phyloP scores from a whole-genome alignment of 2,113 vertebrate genomes.

The Podarcis muralis region DNA sequence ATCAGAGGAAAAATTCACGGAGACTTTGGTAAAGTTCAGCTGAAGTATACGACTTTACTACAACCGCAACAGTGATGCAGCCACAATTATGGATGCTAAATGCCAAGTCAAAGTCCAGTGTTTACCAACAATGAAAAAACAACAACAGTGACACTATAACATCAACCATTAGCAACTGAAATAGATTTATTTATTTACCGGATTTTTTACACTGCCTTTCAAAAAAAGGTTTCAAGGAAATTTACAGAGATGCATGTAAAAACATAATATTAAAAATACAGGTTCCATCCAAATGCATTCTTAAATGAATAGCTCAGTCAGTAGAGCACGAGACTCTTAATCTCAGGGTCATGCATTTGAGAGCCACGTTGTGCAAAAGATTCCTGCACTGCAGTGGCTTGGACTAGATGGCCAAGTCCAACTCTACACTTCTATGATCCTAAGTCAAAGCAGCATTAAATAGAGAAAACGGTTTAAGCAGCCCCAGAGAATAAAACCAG shows the following conservation, averaged over 20 bases:
- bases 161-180: not conserved
- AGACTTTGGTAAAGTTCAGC: not conserved
- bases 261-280: not conserved
- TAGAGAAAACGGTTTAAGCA: not conserved
- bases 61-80: not conserved
- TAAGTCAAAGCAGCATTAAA: not conserved
- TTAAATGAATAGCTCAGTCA: not conserved
- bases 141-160: not conserved
- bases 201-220: not conserved
- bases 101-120: not conserved
- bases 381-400: too few species aligned
- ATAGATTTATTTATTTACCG: not conserved
- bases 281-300: not conserved
- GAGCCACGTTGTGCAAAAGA: too few species aligned
- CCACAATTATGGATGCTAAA: not conserved
- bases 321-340: too few species aligned
- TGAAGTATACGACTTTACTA: not conserved
- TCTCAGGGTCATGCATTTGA: too few species aligned
- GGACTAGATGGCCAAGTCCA: too few species aligned
- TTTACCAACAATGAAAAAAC: not conserved
- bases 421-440: too few species aligned
- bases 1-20: conserved; percentile 1
- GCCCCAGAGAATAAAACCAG: too few species aligned
- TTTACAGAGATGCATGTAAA: not conserved
- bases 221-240: not conserved